Conservation (phyloP, 2,797 vertebrate genomes). For the Bovichtus diacanthus region DNA sequence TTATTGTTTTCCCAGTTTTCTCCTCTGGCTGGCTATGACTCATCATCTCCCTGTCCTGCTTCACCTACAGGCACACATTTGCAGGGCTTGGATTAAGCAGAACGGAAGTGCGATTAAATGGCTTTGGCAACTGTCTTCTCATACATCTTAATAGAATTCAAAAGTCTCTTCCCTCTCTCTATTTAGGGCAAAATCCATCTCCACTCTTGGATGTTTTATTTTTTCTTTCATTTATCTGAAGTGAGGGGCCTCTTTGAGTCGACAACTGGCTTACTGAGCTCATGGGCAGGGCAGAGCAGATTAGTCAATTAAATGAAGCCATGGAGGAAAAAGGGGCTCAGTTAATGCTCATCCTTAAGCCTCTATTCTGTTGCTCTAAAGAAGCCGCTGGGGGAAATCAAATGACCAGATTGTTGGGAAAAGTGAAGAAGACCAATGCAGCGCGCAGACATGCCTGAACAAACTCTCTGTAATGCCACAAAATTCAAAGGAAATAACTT, state of each 20-base stretch:
- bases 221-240: constrained; percentile 68
- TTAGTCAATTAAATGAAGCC: constrained; percentile 81
- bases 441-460: constrained; percentile 13
- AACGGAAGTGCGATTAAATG: constrained; percentile 78
- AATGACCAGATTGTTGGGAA: constrained; percentile 60
- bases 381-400: constrained; percentile 60
- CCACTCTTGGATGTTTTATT: constrained; percentile 47
- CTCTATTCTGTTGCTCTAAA: constrained; percentile 61
- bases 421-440: constrained; percentile 55
- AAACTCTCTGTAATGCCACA: constrained; percentile 39
- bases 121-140: constrained; percentile 79
- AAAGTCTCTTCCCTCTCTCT: constrained; percentile 49
- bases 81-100: constrained; percentile 73
- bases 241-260: constrained; percentile 67
- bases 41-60: constrained; percentile 68
- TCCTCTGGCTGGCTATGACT: constrained; percentile 63
- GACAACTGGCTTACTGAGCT: constrained; percentile 75
- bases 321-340: constrained; percentile 59
- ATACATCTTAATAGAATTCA: constrained; percentile 81
- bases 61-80: constrained; percentile 78
- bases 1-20: constrained; percentile 27
- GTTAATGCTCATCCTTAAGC: constrained; percentile 71
- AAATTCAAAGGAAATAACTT: constrained; percentile 45
- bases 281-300: constrained; percentile 72
- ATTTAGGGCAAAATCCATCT: constrained; percentile 66